Base-by-base conservation (phyloP, 2,113 vertebrate species). In the Megalops atlanticus region DNA sequence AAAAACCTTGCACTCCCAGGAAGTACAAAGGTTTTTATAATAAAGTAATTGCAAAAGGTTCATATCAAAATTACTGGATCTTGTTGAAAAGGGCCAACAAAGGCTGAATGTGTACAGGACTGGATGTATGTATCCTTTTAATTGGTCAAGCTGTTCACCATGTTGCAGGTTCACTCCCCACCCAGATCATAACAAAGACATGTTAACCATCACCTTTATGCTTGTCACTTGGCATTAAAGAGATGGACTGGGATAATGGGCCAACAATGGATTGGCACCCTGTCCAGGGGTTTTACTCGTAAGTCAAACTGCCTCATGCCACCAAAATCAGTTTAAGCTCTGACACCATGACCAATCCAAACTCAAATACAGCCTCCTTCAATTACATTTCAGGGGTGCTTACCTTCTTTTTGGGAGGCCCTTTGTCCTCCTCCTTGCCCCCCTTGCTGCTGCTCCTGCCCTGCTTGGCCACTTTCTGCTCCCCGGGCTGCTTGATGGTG, bases 331-430 rank as follows among this genome's bases (percentile, higher is more conserved):
- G 49, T 18, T 1, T 58, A 24, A n/a, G 52, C 52, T 2, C 1
- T n/a, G 2, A 58, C 21, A 45, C 43, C 3, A 24, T 24, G 49
- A 31, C 14, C 7, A 27, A 49, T 15, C 18, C 45, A 52, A 35
- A 54, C 24, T 79, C 31, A 52, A 21, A 35, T 41, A 33, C 38
- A 47, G 40, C 24, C 70, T 41, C 33, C 64, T 35, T 15, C 14
- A n/a, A 70, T 24, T 41, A 16, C 45, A 16, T 33, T 47, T 45
- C 15, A 31, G 24, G 36, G 21, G 3, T 76, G 79, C 94, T 91
- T 95, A 98, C 97, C 94, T 97, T 97, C 93, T 98, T 99, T 91
- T 94, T 97, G 43, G 96, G 95, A 85, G 96, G 96, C 79, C 92
- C 94, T 88, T 94, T 92, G 82, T 98, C 97, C 74, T 99, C 97